phyloP scores from a whole-genome alignment of 2,888 invertebrate genomes.

The Melieria picta region DNA sequence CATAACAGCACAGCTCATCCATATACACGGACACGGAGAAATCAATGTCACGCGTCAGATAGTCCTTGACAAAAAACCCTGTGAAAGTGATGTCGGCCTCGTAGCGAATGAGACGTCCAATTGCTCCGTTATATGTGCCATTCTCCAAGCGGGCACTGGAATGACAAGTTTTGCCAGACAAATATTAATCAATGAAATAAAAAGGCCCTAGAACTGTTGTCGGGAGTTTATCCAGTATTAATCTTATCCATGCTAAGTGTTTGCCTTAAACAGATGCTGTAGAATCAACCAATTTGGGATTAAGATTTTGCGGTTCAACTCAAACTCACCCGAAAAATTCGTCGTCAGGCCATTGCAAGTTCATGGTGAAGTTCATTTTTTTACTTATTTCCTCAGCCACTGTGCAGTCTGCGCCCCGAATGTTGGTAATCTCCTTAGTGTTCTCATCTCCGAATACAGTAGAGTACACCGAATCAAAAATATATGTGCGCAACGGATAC shows the following conservation, averaged over 20 bases:
- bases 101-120: slow-evolving; percentile 59
- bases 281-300: not conserved
- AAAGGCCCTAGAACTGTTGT: too few relatives aligned
- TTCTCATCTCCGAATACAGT: slow-evolving; percentile 44
- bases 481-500: slow-evolving; percentile 58
- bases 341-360: slow-evolving; percentile 54
- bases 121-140: slow-evolving; percentile 62
- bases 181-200: not conserved
- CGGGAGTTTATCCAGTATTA: not conserved
- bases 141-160: slow-evolving; percentile 57
- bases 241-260: not conserved
- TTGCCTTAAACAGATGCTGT: too few relatives aligned
- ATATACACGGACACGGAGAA: slow-evolving; percentile 63
- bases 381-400: slow-evolving; percentile 54
- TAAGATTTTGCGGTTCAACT: not conserved
- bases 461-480: slow-evolving; percentile 61
- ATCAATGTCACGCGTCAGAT: slow-evolving; percentile 59
- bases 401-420: slow-evolving; percentile 57
- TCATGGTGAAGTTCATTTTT: slow-evolving; percentile 55
- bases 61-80: slow-evolving; percentile 66
- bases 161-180: slow-evolving; percentile 5
- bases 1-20: slow-evolving; percentile 64
- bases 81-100: slow-evolving; percentile 63
- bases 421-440: slow-evolving; percentile 39
- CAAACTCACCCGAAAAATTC: slow-evolving; percentile 58